phyloP scores from a whole-genome alignment of 2,113 vertebrate genomes.

The Synchiropus splendidus region DNA sequence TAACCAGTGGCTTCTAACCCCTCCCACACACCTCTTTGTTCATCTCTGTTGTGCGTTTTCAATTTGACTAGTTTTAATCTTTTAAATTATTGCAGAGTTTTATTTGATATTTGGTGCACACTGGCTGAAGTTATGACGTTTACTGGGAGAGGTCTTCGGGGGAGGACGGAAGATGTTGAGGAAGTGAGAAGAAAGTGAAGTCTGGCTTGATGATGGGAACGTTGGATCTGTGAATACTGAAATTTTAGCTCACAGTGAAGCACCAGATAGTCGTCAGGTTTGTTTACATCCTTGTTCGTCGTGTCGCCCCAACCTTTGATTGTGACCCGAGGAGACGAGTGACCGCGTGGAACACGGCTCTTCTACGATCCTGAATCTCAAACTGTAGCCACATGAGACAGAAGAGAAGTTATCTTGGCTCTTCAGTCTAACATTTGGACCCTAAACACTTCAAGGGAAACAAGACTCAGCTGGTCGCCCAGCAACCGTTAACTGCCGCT shows the following conservation, averaged over 20 bases:
- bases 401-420: too few relatives aligned
- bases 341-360: too few relatives aligned
- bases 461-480: conserved; percentile 1
- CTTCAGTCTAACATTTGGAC: too few relatives aligned
- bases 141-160: conserved; percentile 31
- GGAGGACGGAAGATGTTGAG: conserved; percentile 3
- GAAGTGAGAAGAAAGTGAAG: neutral
- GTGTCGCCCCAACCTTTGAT: conserved; percentile 5
- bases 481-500: conserved; percentile 16
- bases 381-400: too few relatives aligned
- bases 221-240: conserved; percentile 47
- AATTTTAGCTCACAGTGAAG: conserved; percentile 55
- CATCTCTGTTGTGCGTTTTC: conserved; percentile 34
- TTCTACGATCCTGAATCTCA: too few relatives aligned
- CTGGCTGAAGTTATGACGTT: conserved; percentile 66
- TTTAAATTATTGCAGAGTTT: conserved; percentile 57
- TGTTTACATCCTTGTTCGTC: conserved; percentile 37
- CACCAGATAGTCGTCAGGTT: conserved; percentile 42
- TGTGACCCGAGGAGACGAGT: too few relatives aligned
- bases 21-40: conserved; percentile 24
- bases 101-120: conserved; percentile 52
- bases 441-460: too few relatives aligned
- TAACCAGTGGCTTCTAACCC: conserved; percentile 51
- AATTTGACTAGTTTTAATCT: conserved; percentile 52
- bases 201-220: conserved; percentile 18